Conservation (phyloP, 2,797 vertebrate species). For the Buphagus erythrorhynchus region DNA sequence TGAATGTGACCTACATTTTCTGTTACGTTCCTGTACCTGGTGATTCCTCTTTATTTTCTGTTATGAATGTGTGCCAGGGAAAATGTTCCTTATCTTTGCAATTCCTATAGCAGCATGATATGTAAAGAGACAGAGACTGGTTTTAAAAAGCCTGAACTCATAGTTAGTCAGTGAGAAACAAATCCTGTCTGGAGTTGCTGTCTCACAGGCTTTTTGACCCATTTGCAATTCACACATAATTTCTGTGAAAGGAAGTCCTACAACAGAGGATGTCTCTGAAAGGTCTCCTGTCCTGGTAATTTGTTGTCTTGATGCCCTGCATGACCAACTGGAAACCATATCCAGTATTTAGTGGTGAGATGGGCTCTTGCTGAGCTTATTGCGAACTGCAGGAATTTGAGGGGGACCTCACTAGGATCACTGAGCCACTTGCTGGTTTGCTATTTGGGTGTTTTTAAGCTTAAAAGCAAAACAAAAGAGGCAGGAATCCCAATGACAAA, state of each 20-base stretch:
- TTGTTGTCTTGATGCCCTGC: conserved; percentile 22
- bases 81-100: not conserved
- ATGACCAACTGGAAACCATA: conserved; percentile 29
- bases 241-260: not conserved
- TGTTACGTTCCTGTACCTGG: not conserved
- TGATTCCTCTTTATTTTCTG: not conserved
- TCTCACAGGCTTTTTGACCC: not conserved
- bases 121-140: not conserved
- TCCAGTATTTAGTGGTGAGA: conserved; percentile 15
- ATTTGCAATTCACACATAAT: not conserved
- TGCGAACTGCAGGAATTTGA: not conserved
- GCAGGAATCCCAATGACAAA: not conserved
- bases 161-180: not conserved
- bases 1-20: not conserved
- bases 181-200: not conserved
- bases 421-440: not conserved
- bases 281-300: not conserved
- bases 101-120: not conserved
- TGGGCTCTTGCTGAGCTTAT: conserved; percentile 9
- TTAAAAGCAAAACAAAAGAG: not conserved
- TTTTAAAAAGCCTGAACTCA: not conserved
- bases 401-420: not conserved
- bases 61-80: not conserved
- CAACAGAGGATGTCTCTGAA: not conserved
- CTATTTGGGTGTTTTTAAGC: not conserved